Evolutionary conservation across 2,797 vertebrate species (phyloP), one percentile per base, ranked within the genome.

Genomic region (Sebastolobus altivelis): DNA sequence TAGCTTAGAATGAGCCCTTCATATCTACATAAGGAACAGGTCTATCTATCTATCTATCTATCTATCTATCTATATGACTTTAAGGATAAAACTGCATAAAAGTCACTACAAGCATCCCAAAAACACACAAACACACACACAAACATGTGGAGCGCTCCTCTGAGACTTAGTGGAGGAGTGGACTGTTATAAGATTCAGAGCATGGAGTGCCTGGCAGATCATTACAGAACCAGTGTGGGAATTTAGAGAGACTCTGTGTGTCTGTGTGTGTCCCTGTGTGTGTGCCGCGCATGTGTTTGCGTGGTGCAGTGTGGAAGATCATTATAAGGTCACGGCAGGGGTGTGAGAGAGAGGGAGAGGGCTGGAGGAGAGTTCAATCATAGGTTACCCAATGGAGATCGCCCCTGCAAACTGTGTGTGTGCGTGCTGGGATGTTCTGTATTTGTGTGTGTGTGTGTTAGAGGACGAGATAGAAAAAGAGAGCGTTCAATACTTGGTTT

Each of bases 311-410:
- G 79, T 77, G 31, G 59, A 81, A 59, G 62, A 92, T 91, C 87
- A 83, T 93, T 91, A 90, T 89, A 75, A 89, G 89, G 93, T 92
- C 91, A 88, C 13, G 29, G 83, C 65, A 72, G 75, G 82, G 80
- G 77, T 77, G 83, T 55, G 88, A 80, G 67, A 78, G 62, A 75
- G 67, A 33, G 62, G 16, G 55, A 18, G 67, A 66, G 25, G 63
- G 69, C 72, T 14, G 59, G 72, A 37, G 35, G 38, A 72, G 76
- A 83, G 85, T 90, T 92, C 81, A 90, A 62, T 86, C 77, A 76
- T 54, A 68, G 82, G 84, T 87, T 84, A 89, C 71, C 60, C 62
- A 69, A 43, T 40, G 65, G 72, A 87, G 83, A 82, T 75, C 1
- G 13, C 49, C 66, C 37, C 65, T 82, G 80, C 55, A 67, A 60